Evolutionary conservation across 2,113 vertebrate species (phyloP).

Genomic region (Cynopterus brachyotis): DNA sequence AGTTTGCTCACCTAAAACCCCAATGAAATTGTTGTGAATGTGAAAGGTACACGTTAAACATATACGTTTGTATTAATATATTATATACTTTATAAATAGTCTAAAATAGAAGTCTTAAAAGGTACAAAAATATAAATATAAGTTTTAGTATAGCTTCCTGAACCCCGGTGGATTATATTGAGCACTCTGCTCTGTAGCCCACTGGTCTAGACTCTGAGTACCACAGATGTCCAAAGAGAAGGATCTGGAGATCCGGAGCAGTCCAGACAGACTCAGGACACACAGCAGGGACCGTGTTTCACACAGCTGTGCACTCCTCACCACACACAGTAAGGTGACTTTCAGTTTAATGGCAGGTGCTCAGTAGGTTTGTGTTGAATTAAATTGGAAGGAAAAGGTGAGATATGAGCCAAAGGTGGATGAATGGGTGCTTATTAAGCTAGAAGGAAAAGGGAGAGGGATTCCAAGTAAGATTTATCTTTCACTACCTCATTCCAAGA

Average conservation of each 20-base stretch:
- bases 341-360: neutral
- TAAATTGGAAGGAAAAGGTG: neutral
- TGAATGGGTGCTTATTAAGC: neutral
- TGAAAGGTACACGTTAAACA: slow-evolving; percentile 31
- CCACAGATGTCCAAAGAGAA: neutral
- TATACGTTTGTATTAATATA: neutral
- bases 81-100: neutral
- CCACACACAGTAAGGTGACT: neutral
- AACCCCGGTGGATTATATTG: neutral
- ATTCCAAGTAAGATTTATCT: neutral
- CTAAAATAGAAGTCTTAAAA: slow-evolving; percentile 19
- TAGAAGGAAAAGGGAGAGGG: neutral
- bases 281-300: neutral
- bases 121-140: neutral
- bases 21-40: neutral
- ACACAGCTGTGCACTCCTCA: neutral
- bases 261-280: neutral
- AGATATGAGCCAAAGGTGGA: neutral
- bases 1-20: neutral
- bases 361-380: neutral
- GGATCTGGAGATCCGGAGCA: neutral
- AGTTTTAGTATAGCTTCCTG: neutral
- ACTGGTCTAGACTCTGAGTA: neutral
- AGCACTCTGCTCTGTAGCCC: neutral
- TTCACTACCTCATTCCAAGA: neutral